Evolutionary conservation across 2,888 invertebrate species (phyloP), one percentile per base, ranked within the genome.

Genomic region (Perizoma affinitatum): DNA sequence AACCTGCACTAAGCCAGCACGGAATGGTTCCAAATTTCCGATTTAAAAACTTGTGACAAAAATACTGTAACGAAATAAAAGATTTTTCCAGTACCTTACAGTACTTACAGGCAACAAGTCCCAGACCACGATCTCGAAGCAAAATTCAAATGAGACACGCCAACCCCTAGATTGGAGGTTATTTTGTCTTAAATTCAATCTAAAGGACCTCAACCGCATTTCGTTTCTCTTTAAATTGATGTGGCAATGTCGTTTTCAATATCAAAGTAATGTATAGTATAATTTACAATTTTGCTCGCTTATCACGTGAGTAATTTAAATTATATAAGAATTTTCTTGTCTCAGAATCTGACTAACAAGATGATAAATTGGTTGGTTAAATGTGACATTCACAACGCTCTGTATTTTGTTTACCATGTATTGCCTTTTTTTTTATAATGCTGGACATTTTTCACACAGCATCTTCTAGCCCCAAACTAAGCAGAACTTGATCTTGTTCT

Each of bases 181-280:
- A 53, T 53, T 56, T 55, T 49, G 55, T 43, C 54, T 61, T 36
- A 7, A 45, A 61, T 54, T 42, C 9, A 46, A 54, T 56, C 10
- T 47, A 49, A 35, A 58, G 55, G 54, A 38, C 46, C n/a, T 55
- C 58, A 40, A 53, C 52, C 49, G 34, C 42, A 40, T 54, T 42
- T 6, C 46, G 43, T 43, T 41, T 49, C 55, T 59, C 33, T 55
- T 62, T 60, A 44, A 52, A 55, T 52, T 57, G 10, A 7, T 49
- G 45, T 40, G 48, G 53, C 33, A 6, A 54, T 36, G 53, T 42
- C 49, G 44, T 52, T 58, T 58, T 58, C 60, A 57, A 61, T 63
- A 47, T 59, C 49, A 49, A 63, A 52, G 62, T 58, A 50, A 54
- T 54, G 46, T 40, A 50, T 50, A 34, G 58, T 50, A 42, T 62